Base-by-base conservation (phyloP, 2,888 invertebrate genomes). In the Xanthorhoe designata region DNA sequence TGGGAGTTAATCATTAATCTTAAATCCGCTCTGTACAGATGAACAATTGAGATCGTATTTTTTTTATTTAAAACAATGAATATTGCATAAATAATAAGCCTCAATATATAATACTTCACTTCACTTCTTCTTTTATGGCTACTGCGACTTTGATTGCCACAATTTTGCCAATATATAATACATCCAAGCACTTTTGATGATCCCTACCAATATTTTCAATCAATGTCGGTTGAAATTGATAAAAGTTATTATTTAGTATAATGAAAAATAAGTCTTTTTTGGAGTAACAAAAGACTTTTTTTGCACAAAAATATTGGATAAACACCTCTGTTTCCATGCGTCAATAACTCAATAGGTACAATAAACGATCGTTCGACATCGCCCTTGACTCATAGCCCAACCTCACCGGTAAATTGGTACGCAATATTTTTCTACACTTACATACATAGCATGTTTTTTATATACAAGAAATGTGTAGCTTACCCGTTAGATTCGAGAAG, bases 341-440 rank as follows among this genome's bases (percentile, higher is more conserved):
- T 64, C 68, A 71, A 71, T 66, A 73, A 73, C 69, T 65, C 60
- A 68, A 70, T 72, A n/a, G n/a, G n/a, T n/a, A 74, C 75, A 70
- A 75, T 69, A 73, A 56, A 64, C 61, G 68, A 60, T 72, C 68
- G 64, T 56, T 66, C 60, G 58, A 17, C 50, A 60, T 38, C 64
- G 64, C 61, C 70, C 70, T 69, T 72, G 72, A 69, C 67, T 64
- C 42, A 60, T 61, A 58, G 63, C 60, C 57, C 19, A 51, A 50
- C 61, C 52, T 61, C 35, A 56, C 42, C 35, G 51, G 50, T 57
- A 67, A 59, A 54, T 67, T 68, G 60, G 68, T 62, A 52, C 60
- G 57, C 60, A 66, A 53, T 62, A 63, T 70, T 66, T 55, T 58
- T 59, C 59, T 35, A 58, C 49, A 52, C 61, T 66, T 61, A 53